These are phyloP conservation scores for Pseudorhiza aurosa DNA, from an alignment of 30 jellyfish, hydroid and myxozoan genomes.

Conservation along the genomic window DNA sequence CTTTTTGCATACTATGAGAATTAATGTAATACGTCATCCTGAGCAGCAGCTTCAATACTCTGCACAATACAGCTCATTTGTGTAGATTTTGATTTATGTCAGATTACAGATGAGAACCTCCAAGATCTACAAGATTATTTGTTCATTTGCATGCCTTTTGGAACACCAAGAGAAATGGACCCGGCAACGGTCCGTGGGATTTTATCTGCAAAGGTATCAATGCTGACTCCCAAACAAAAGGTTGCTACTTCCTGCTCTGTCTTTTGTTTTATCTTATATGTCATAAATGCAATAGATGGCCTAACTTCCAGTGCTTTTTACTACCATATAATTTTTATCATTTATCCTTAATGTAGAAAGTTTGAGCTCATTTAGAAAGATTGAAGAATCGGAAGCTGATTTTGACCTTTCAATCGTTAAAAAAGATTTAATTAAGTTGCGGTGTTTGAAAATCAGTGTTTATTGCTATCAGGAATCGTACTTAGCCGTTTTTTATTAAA, in stretches of 20 bases:
- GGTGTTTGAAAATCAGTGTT: no score
- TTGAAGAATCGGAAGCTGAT: no score
- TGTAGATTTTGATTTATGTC: neutral
- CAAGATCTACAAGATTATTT: slow-evolving; percentile 66
- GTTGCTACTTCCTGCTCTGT: slow-evolving; percentile 36
- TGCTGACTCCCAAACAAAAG: slow-evolving; percentile 61
- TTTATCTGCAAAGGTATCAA: slow-evolving; percentile 42
- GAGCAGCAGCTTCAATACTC: neutral
- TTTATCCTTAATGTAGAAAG: neutral
- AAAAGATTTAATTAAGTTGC: no score
- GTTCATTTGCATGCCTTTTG: slow-evolving; percentile 89
- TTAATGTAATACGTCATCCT: neutral
- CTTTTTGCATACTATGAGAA: no score
- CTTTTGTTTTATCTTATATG: no score
- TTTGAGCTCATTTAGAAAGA: no score
- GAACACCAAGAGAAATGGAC: slow-evolving; percentile 84
- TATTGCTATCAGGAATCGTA: no score
- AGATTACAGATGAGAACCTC: slow-evolving; percentile 57
- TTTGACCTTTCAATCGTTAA: no score
- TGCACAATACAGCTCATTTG: neutral
- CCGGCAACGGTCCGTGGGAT: slow-evolving; percentile 81
- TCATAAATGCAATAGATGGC: no score
- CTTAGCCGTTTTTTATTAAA: no score
- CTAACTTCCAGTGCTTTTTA: no score
- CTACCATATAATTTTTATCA: neutral